Percentiles rank a stretch among this genome's conserved stretches.
phyloP scores from a whole-genome alignment of 2,113 vertebrate species.

The Strigops habroptila region DNA sequence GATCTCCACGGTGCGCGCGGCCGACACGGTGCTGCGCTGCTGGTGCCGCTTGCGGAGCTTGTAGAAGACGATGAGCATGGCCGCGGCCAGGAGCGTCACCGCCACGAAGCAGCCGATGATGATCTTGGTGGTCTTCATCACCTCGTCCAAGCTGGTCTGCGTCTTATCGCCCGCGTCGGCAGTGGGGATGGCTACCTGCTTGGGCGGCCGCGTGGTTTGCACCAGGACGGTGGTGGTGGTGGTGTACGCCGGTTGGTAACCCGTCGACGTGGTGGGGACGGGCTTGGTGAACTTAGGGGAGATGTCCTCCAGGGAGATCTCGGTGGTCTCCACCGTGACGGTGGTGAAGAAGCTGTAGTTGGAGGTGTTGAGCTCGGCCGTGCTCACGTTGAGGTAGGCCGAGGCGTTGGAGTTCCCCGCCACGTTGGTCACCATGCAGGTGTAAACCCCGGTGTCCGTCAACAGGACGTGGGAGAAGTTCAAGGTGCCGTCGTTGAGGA shows the following conservation, averaged over 20 bases:
- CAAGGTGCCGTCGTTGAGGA: slow-evolving; percentile 93
- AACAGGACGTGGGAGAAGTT: slow-evolving; percentile 93
- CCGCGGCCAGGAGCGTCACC: slow-evolving; percentile 91
- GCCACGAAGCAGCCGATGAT: slow-evolving; percentile 99
- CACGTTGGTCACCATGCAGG: slow-evolving; percentile 98
- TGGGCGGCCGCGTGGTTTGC: slow-evolving; percentile 88
- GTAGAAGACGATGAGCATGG: slow-evolving; percentile 97
- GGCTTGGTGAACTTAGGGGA: slow-evolving; percentile 87
- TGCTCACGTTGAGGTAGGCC: slow-evolving; percentile 95
- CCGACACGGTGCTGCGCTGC: slow-evolving; percentile 90
- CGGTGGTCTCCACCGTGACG: slow-evolving; percentile 92
- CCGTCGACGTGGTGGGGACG: slow-evolving; percentile 87
- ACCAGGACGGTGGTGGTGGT: slow-evolving; percentile 93
- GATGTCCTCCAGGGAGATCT: slow-evolving; percentile 84
- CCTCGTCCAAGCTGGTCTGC: slow-evolving; percentile 92
- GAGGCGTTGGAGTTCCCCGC: slow-evolving; percentile 96
- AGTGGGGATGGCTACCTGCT: slow-evolving; percentile 83
- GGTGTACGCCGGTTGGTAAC: slow-evolving; percentile 94
- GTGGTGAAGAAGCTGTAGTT: slow-evolving; percentile 98
- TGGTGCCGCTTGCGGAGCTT: slow-evolving; percentile 97
- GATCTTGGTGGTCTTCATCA: slow-evolving; percentile 99
- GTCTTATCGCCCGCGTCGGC: slow-evolving; percentile 78
- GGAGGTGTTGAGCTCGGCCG: slow-evolving; percentile 95
- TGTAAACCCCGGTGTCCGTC: slow-evolving; percentile 91
- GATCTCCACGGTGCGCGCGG: slow-evolving; percentile 91